A percentile compares a stretch with the other conserved stretches of the same genome.
These are phyloP conservation scores for Burhinus bistriatus DNA, from an alignment of 2,113 vertebrate genomes.

Conservation along the genomic window DNA sequence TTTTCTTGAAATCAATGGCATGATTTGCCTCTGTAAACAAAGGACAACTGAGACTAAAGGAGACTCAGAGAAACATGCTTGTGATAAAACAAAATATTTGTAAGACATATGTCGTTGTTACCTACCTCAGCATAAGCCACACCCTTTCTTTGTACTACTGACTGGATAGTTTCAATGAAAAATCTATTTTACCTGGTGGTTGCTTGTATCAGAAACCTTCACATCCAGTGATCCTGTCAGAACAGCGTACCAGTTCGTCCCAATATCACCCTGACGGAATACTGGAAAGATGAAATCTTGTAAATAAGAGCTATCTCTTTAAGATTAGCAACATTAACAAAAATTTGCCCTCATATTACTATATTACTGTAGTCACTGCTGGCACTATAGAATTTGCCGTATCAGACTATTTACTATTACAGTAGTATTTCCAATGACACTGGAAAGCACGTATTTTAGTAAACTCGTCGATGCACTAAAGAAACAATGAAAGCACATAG, in stretches of 20 bases:
- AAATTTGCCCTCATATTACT: not conserved
- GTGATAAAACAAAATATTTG: not conserved
- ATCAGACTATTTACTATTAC: not conserved
- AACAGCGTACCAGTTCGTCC: constrained; percentile 96
- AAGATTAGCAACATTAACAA: not conserved
- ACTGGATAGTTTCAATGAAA: not conserved
- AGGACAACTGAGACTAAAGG: not conserved
- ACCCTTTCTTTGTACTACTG: not conserved
- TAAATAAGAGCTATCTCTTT: not conserved
- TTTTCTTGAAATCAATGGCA: not conserved
- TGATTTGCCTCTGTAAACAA: not conserved
- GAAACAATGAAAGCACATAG: not conserved
- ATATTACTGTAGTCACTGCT: not conserved
- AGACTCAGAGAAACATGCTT: not conserved
- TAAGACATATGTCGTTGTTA: not conserved
- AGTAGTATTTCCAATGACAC: not conserved
- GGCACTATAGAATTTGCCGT: not conserved
- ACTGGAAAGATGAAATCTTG: constrained; percentile 75
- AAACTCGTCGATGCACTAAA: not conserved
- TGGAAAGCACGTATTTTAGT: not conserved
- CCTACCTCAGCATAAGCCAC: not conserved
- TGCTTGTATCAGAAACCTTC: constrained; percentile 94
- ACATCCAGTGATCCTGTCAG: constrained; percentile 95
- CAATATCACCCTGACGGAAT: constrained; percentile 96
- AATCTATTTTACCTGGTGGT: constrained; percentile 84